Evolutionary conservation across 2,888 invertebrate genomes (phyloP), one percentile per base, ranked within the genome.

Genomic region (Zaprionus obscuricornis): DNA sequence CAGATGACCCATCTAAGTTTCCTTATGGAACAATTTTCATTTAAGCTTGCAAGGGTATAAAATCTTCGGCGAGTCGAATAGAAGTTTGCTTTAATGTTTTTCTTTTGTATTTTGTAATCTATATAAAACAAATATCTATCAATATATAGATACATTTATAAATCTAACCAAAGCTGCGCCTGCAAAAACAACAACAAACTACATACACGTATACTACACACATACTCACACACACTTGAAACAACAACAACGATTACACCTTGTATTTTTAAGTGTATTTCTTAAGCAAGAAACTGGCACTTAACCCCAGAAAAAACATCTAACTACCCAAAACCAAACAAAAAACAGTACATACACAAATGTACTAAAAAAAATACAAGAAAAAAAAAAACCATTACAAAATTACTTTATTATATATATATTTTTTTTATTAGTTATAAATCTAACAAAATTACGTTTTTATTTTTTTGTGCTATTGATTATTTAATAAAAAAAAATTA

Each of bases 121-220:
- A 11, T 46, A 24, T 18, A 47, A 16, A 36, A 27, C 27, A 14
- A 34, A 26, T 34, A 17, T 36, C 39, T 54, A 17, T 11, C 24
- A 20, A 50, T 5, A 16, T 34, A 17, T 17, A 7, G 7, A 34
- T 22, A 14, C 14, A 50, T 36, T 40, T 51, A 40, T 24, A 36
- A 24, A 45, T 62, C 57, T 56, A 57, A 60, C 66, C 59, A 55
- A 72, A 76, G 56, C 72, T 66, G 64, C 73, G 72, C 67, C 74
- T 76, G 74, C 67, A 66, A 72, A 69, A 75, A 75, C 55, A 70
- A 72, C 66, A 69, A 70, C 45, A 54, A 71, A 47, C 34, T 22
- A 49, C 47, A 40, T 16, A 49, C 34, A 52, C 26, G n/a, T n/a
- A 45, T 13, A 13, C 13, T 14, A 33, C n/a, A 33, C 33, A 10